Base-by-base conservation (phyloP, 2,113 vertebrate genomes). In the Nothobranchius kuhntae region DNA sequence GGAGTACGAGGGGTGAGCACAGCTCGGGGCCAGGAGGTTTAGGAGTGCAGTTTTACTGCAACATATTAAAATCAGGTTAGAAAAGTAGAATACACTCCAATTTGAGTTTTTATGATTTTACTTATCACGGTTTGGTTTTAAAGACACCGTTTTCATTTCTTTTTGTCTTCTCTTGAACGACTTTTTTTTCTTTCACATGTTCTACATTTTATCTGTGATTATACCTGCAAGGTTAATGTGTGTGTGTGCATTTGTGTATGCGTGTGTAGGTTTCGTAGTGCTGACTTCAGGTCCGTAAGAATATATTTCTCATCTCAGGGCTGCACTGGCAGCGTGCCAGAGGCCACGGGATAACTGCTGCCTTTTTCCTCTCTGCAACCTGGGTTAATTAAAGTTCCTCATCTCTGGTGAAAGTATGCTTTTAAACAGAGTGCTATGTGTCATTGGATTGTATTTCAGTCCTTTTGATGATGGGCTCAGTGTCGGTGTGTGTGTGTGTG, bases 351-450 rank as follows among this genome's bases (percentile, higher is more conserved):
- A 83, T 85, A 83, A 89, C 84, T 80, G 77, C 76, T 71, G 48
- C 68, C 71, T 77, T 58, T 65, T 61, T 78, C 62, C 65, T 78
- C 67, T 84, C 81, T 77, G 80, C 78, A 81, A 58, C 76, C 54
- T 75, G 62, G 87, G 85, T 87, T 89, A 88, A 91, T 90, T 91
- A 87, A 90, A 86, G 75, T 84, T 85, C 76, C 68, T 80, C 80
- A 73, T 81, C 78, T 64, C 65, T 62, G 65, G 76, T 80, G 71
- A 88, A 82, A 87, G 83, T 86, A 84, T 73, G 87, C 90, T 91
- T 90, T 91, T 90, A 90, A 91, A 89, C 79, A 88, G 84, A 90
- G 87, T 90, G 87, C 87, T 86, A 67, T 75, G 83, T 84, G 85
- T 85, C 86, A 87, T 66, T 73, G 78, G 74, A 87, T 89, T 85